Conservation (phyloP, 1,140 invertebrate genomes). For the Nomia melanderi region DNA sequence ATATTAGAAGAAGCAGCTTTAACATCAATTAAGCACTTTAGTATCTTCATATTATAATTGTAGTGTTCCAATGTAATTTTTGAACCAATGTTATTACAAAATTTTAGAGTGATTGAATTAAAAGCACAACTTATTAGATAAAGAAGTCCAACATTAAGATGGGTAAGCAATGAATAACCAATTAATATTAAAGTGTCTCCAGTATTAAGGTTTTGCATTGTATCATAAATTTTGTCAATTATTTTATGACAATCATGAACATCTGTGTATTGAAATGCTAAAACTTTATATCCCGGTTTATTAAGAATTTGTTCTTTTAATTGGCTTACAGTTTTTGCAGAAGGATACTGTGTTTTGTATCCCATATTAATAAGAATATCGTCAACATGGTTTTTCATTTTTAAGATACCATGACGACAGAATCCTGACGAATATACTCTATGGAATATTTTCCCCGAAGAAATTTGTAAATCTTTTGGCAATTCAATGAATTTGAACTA, state of each 20-base stretch:
- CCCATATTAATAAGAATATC: slow-evolving; percentile 50
- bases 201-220: slow-evolving; percentile 53
- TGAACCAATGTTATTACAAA: slow-evolving; percentile 66
- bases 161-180: slow-evolving; percentile 76
- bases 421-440: slow-evolving; percentile 76
- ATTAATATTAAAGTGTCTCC: slow-evolving; percentile 70
- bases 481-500: slow-evolving; percentile 33
- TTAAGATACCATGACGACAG: slow-evolving; percentile 64
- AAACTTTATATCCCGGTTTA: slow-evolving; percentile 45
- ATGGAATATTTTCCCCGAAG: slow-evolving; percentile 68
- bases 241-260: slow-evolving; percentile 54
- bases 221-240: slow-evolving; percentile 61
- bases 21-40: slow-evolving; percentile 65
- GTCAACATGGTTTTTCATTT: slow-evolving; percentile 56
- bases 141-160: slow-evolving; percentile 77
- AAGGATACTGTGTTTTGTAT: slow-evolving; percentile 58
- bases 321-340: slow-evolving; percentile 41
- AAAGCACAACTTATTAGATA: slow-evolving; percentile 74
- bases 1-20: slow-evolving; percentile 41
- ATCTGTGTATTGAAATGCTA: slow-evolving; percentile 69
- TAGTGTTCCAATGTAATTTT: slow-evolving; percentile 67
- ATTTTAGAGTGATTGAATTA: slow-evolving; percentile 63
- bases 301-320: slow-evolving; percentile 36
- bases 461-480: slow-evolving; percentile 59
- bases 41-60: slow-evolving; percentile 44